Percentiles rank a stretch among this genome's conserved stretches.
These are phyloP conservation scores for Hyalella azteca DNA, from an alignment of 2,888 invertebrate species.

Conservation along the genomic window DNA sequence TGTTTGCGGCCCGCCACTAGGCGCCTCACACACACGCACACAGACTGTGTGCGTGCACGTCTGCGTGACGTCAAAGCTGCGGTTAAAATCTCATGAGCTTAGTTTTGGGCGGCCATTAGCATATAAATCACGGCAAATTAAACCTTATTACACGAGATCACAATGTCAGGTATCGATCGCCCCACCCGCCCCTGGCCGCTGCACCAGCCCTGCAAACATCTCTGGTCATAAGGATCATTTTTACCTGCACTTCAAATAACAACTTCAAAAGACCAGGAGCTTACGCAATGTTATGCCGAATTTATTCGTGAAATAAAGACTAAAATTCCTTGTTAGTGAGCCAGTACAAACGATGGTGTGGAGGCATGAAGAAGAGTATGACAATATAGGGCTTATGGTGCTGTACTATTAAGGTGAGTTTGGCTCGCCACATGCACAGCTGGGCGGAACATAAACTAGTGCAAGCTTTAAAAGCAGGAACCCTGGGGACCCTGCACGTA, in stretches of 20 bases:
- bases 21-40: background rate
- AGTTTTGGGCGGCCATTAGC: background rate
- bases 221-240: background rate
- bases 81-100: background rate
- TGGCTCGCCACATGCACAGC: background rate
- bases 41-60: background rate
- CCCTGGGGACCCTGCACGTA: background rate
- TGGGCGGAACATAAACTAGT: conserved; percentile 22
- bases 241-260: background rate
- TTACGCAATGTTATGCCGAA: background rate
- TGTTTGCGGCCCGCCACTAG: background rate
- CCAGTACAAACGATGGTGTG: no score
- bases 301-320: background rate
- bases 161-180: conserved; percentile 10
- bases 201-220: background rate
- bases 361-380: background rate
- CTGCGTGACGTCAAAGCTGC: background rate
- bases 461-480: background rate
- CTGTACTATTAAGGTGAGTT: background rate
- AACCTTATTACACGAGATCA: conserved; percentile 19
- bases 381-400: background rate
- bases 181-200: background rate
- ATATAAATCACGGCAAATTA: conserved; percentile 9
- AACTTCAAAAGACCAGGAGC: no score
- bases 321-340: no score